Evolutionary conservation across 2,113 vertebrate species (phyloP), one percentile per base, ranked within the genome.

Genomic region (Cyanocitta stelleri): DNA sequence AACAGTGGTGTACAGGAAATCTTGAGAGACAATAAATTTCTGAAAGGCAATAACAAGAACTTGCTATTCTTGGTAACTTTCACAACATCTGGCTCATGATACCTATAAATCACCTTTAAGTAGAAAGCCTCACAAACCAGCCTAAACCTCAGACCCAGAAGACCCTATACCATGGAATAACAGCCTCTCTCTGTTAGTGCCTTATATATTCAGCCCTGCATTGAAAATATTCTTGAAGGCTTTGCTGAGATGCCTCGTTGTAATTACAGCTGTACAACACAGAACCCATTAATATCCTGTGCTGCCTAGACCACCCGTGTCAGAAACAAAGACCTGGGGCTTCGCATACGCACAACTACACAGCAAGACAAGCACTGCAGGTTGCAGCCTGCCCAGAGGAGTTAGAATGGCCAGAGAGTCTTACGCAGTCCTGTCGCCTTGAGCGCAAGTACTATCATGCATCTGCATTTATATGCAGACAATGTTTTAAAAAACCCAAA

Each of bases 391-490:
- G 69, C 44, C 37, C 3, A 1, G 26, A 54, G 27, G 62, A 46
- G 43, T 15, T 2, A 6, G 6, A 58, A 67, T 13, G 39, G 54
- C 9, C 63, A 56, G 22, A 73, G 54, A 86, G 29, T 32, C 41
- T 54, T 14, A 5, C 0, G 2, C 63, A 49, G 6, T 10, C 41
- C 55, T 14, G 15, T 30, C 2, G 0, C 39, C 54, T 24, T 11
- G 3, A 86, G 68, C 49, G 24, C 16, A 41, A 46, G 16, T 7
- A 33, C 13, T 18, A 16, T 10, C 49, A 15, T 7, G 41, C 35
- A 37, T 14, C 75, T 63, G 26, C 19, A 88, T 46, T 67, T 41
- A 26, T 3, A 58, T 2, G 24, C 35, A 74, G 12, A 26, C 21
- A 22, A 9, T 15, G 3, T 24, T 41, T 10, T 9, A 23, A 54